Evolutionary conservation across 2,888 invertebrate genomes (phyloP), one percentile per base, ranked within the genome.

Genomic region (Limnephilus lunatus): DNA sequence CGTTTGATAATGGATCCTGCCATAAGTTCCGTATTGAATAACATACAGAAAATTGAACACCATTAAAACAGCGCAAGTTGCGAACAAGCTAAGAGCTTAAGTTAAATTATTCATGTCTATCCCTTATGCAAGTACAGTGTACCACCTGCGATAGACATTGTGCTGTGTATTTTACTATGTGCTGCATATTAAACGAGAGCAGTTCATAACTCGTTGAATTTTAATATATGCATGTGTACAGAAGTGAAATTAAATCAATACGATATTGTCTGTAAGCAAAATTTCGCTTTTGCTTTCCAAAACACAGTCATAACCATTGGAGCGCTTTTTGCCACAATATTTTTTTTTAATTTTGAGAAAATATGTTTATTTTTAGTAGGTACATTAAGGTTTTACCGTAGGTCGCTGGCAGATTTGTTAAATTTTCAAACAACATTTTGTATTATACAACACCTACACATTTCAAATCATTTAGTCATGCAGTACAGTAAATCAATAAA

Each of bases 71-170:
- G 32, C 31, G 31, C 32, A 83, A 83, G 35, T 83, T 39, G 25
- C 35, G 83, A 83, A 83, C 35, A 83, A 39, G 39, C 35, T 83
- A 39, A 83, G 39, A 35, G 83, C 83, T 35, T 32, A 83, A 83
- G 35, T 83, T 83, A 35, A 83, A 83, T 35, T 83, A 83, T 83
- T 83, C 83, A 83, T 83, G 32, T 39, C 83, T 35, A 35, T 35
- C 35, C 83, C 83, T 35, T 35, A 83, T 83, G 83, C 35, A 83
- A 68, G 68, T 68, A 68, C 68, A 25, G 68, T 7, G 68, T 68
- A 68, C 68, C 68, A 68, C 68, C 68, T 68, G 68, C 68, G 68
- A 68, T 68, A 68, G 68, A 68, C 68, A 68, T 68, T 25, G 25
- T 25, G 25, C 9, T 68, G 25, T 68, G 68, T 68, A 68, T 68